A percentile compares a stretch with the other conserved stretches of the same genome.
Evolutionary conservation across 1,140 invertebrate species (phyloP).

Genomic region (Probaryconus sp.): DNA sequence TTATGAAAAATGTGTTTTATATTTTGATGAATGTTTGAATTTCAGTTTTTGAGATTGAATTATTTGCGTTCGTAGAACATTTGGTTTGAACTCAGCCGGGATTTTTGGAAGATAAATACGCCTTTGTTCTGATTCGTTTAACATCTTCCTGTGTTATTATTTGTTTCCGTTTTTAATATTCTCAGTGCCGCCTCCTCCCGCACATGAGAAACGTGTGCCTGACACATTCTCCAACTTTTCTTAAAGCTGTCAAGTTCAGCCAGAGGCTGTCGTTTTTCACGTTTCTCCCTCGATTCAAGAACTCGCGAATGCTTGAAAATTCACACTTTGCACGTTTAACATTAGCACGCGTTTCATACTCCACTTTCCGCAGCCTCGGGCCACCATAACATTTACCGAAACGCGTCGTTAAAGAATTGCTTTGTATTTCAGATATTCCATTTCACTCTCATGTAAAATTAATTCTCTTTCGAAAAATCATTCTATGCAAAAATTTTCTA

Average conservation of each 20-base stretch:
- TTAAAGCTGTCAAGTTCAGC: conserved; percentile 72
- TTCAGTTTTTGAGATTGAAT: too few relatives aligned
- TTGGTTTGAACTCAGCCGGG: background rate
- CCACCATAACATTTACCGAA: conserved; percentile 52
- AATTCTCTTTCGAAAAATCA: too few relatives aligned
- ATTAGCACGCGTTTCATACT: conserved; percentile 57
- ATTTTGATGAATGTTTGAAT: too few relatives aligned
- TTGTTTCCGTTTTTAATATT: conserved; percentile 63
- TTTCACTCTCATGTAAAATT: background rate
- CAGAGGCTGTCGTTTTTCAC: conserved; percentile 67
- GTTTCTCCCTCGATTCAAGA: conserved; percentile 56
- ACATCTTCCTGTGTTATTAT: conserved; percentile 47
- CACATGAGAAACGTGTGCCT: conserved; percentile 59
- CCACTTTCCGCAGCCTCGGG: conserved; percentile 31
- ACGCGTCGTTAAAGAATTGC: conserved; percentile 20
- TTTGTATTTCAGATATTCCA: conserved; percentile 1
- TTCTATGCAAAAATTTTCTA: too few relatives aligned
- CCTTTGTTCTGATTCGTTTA: conserved; percentile 53
- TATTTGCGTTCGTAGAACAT: too few relatives aligned
- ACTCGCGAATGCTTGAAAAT: conserved; percentile 55
- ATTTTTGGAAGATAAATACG: conserved; percentile 14
- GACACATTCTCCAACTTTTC: conserved; percentile 72
- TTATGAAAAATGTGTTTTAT: too few relatives aligned
- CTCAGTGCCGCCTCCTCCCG: conserved; percentile 24
- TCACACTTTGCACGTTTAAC: conserved; percentile 58